phyloP scores from a whole-genome alignment of 2,888 invertebrate species.

The Dolomedes plantarius region DNA sequence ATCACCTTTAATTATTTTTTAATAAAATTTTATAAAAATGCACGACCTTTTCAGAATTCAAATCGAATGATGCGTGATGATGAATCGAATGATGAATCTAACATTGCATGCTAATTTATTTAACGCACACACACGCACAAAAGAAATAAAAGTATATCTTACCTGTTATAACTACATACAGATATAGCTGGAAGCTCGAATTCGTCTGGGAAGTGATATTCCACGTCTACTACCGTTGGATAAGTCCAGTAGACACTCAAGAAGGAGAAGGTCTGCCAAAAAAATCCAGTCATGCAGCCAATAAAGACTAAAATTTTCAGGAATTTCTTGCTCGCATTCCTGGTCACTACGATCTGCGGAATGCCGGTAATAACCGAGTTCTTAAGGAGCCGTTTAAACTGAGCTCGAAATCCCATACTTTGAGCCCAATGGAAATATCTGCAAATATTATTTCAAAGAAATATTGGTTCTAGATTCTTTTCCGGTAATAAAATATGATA shows the following conservation, averaged over 20 bases:
- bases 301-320: slow-evolving; percentile 40
- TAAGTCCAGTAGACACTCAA: slow-evolving; percentile 50
- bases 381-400: slow-evolving; percentile 37
- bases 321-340: slow-evolving; percentile 23
- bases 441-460: no score
- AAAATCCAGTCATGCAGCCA: slow-evolving; percentile 41
- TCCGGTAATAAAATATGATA: no score
- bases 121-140: no score
- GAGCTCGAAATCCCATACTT: slow-evolving; percentile 35
- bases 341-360: slow-evolving; percentile 55
- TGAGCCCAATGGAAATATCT: no score
- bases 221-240: slow-evolving; percentile 59
- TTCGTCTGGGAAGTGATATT: slow-evolving; percentile 36
- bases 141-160: neutral
- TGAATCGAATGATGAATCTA: no score
- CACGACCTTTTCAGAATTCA: no score
- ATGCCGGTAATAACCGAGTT: slow-evolving; percentile 57
- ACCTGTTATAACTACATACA: slow-evolving; percentile 59
- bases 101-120: no score
- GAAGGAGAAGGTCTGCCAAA: slow-evolving; percentile 50
- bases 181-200: slow-evolving; percentile 55
- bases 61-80: no score
- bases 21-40: no score
- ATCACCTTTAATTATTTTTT: no score
- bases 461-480: no score